Base-by-base conservation (phyloP, 1,140 invertebrate species). In the Platorchestia sp. region DNA sequence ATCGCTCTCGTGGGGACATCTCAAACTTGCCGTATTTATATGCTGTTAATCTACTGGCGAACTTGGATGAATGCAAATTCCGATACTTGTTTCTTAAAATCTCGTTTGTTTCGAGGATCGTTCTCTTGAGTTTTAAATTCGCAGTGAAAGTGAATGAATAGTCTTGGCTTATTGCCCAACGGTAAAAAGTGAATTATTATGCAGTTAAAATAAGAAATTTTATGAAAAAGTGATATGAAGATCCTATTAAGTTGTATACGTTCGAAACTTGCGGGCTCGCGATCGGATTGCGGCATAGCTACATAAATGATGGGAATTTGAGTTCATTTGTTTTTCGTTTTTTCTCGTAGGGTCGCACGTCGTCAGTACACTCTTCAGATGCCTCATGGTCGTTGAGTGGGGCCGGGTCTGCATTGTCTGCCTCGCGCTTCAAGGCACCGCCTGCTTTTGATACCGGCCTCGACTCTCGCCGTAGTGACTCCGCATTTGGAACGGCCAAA, bases 241-340 rank as follows among this genome's bases (percentile, higher is more conserved):
- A 14, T 75, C 36, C 36, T 3, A 27, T 27, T 22, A 36, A 75
- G 59, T 75, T 27, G 1, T 75, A 1, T 75, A 3, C 36, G 59
- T 75, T 22, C 36, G 59, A 75, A 22, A 19, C 59, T 36, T 27
- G 3, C 36, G 59, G 59, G 59, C 36, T 75, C 59, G 27, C 59
- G 10, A 75, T 75, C 59, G 59, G 59, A 27, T 75, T 75, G 59
- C 59, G 59, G 59, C 7, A 75, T 75, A 19, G 47, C 14, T 10
- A 75, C 59, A 75, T 22, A 22, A 22, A 22, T 89, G 87, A 22
- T 89, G 43, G 87, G 43, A 41, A 42, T 44, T 89, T 89, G 41
- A 93, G 91, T 93, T 93, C 43, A 93, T 93, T 93, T 93, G 91
- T 36, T 93, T 93, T 93, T 93, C 44, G 45, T 93, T 47, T 45